Evolutionary conservation across 1,140 invertebrate genomes (phyloP).

Genomic region (Drosophila teissieri): DNA sequence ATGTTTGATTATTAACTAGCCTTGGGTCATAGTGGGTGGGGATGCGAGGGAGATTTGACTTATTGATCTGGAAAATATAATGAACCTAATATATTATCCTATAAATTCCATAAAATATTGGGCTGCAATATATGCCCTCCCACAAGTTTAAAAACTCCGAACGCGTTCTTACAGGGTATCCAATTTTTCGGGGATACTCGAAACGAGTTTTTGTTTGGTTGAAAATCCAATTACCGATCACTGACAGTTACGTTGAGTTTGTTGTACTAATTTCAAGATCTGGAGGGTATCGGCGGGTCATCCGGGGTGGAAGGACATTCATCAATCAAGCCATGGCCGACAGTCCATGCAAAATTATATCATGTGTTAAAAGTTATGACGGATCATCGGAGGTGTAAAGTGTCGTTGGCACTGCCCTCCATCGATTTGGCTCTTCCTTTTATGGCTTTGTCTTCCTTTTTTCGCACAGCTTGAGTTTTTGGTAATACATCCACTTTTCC

Average conservation of each 20-base stretch:
- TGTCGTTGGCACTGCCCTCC: constrained; percentile 62
- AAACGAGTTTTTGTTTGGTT: constrained; percentile 68
- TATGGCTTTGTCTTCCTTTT: constrained; percentile 21
- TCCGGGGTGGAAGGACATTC: constrained; percentile 28
- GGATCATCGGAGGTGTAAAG: constrained; percentile 81
- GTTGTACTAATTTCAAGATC: constrained; percentile 71
- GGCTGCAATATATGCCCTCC: no score
- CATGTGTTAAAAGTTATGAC: constrained; percentile 83
- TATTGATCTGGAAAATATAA: no score
- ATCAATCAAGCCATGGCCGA: constrained; percentile 74
- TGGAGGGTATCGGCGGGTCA: constrained; percentile 19
- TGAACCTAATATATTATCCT: no score
- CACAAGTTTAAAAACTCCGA: neutral
- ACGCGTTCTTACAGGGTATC: constrained; percentile 9
- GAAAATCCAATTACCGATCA: constrained; percentile 74
- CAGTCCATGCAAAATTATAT: constrained; percentile 81
- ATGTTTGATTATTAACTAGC: no score
- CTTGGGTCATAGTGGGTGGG: no score
- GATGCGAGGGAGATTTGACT: no score
- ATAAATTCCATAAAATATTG: no score
- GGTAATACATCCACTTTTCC: constrained; percentile 59
- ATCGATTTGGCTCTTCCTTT: constrained; percentile 47
- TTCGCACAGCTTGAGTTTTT: constrained; percentile 77
- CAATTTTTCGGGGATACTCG: constrained; percentile 26
- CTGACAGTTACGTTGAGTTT: constrained; percentile 73